A percentile compares a stretch with the other conserved stretches of the same genome.
These are phyloP conservation scores for Bruchidius siliquastri DNA, from an alignment of 2,888 invertebrate species.

Conservation along the genomic window DNA sequence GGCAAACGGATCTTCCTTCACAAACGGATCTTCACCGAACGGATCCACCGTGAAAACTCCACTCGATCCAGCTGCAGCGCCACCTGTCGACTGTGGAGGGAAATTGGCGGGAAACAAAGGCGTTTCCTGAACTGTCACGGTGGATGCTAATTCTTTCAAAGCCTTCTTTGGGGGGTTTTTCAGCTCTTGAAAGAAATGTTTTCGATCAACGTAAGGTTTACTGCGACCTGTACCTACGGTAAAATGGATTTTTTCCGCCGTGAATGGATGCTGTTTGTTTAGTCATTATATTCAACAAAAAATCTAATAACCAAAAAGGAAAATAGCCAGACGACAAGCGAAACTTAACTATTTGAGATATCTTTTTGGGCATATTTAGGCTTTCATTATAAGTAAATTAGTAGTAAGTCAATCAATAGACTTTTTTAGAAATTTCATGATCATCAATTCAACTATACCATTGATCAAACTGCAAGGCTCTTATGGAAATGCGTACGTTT, in stretches of 20 bases:
- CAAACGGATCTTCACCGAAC: constrained; percentile 71
- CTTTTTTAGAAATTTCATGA: too few species aligned
- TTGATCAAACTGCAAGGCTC: too few species aligned
- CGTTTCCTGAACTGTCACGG: constrained; percentile 18
- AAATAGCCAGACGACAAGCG: constrained; percentile 1
- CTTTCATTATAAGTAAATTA: too few species aligned
- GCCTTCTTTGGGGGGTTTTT: constrained; percentile 93
- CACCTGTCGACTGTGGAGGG: constrained; percentile 8
- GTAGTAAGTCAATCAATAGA: too few species aligned
- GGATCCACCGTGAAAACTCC: constrained; percentile 56
- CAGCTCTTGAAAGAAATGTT: constrained; percentile 92
- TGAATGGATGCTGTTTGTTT: background rate
- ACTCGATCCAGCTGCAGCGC: constrained; percentile 14
- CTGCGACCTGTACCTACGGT: constrained; percentile 73
- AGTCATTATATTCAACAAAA: background rate
- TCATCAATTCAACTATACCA: too few species aligned
- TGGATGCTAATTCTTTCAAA: constrained; percentile 72
- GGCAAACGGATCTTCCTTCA: constrained; percentile 63
- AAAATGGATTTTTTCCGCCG: constrained; percentile 33
- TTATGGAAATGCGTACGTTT: too few species aligned
- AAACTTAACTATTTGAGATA: background rate
- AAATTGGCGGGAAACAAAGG: constrained; percentile 19
- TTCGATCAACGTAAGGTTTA: constrained; percentile 91
- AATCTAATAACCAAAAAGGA: constrained; percentile 8
- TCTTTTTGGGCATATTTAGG: too few species aligned